Evolutionary conservation across 2,888 invertebrate species (phyloP).

Genomic region (Lysandra coridon): DNA sequence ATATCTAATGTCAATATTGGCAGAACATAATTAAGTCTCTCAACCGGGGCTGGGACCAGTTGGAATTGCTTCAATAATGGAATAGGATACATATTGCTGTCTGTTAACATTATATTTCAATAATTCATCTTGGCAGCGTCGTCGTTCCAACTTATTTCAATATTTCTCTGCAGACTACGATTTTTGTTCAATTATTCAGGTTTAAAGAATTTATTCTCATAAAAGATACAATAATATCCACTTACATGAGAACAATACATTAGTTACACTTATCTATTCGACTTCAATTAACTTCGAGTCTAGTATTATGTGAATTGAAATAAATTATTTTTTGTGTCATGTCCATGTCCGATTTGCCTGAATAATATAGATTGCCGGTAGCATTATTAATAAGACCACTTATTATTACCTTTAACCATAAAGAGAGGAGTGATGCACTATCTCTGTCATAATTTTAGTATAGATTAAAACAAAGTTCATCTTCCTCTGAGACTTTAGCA

Average conservation of each 20-base stretch:
- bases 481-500: too few species aligned
- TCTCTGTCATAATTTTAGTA: too few species aligned
- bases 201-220: too few species aligned
- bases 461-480: too few species aligned
- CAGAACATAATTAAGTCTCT: background rate
- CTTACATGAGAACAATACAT: too few species aligned
- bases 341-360: background rate
- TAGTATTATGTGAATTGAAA: background rate
- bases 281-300: background rate
- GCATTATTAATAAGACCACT: too few species aligned
- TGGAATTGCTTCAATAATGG: background rate
- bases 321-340: background rate
- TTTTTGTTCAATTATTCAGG: background rate
- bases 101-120: background rate
- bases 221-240: too few species aligned
- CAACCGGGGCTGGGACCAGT: background rate
- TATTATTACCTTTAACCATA: too few species aligned
- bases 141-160: background rate
- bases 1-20: constrained; percentile 16
- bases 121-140: background rate
- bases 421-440: too few species aligned
- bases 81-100: background rate
- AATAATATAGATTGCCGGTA: too few species aligned
- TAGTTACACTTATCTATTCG: background rate
- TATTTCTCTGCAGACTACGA: background rate